A percentile compares a stretch with the other conserved stretches of the same genome.
Conservation (phyloP, 2,113 vertebrate genomes). For the Halcyon malimbica region DNA sequence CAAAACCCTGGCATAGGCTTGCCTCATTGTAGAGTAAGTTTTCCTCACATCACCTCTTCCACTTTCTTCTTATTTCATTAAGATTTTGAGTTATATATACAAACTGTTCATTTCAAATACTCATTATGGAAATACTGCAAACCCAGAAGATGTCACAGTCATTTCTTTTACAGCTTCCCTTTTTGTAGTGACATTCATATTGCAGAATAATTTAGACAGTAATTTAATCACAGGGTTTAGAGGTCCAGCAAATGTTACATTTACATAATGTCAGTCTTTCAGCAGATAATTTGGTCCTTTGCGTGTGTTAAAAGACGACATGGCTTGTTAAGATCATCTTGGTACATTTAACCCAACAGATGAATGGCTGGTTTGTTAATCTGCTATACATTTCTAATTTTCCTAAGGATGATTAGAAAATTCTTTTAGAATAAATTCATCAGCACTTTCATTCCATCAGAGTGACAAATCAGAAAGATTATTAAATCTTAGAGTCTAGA, state of each 20-base stretch:
- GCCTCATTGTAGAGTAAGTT: not conserved
- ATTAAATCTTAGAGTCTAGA: not conserved
- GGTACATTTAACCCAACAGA: conserved; percentile 47
- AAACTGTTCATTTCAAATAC: not conserved
- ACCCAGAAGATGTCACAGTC: conserved; percentile 38
- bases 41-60: not conserved
- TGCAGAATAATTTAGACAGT: conserved; percentile 68
- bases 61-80: not conserved
- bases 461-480: conserved; percentile 21
- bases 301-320: conserved; percentile 62
- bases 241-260: conserved; percentile 74
- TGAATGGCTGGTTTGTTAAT: conserved; percentile 50
- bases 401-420: conserved; percentile 39
- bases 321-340: conserved; percentile 60
- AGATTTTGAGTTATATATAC: not conserved
- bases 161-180: conserved; percentile 47
- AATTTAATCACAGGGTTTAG: conserved; percentile 73
- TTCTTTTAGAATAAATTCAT: conserved; percentile 40
- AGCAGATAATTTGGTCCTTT: conserved; percentile 69
- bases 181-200: conserved; percentile 41
- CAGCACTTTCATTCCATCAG: not conserved
- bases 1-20: not conserved
- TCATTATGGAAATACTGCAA: conserved; percentile 47
- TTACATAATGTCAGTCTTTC: conserved; percentile 73
- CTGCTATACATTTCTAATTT: conserved; percentile 56